Evolutionary conservation across 2,888 invertebrate genomes (phyloP).

Genomic region (Sturmia bella): DNA sequence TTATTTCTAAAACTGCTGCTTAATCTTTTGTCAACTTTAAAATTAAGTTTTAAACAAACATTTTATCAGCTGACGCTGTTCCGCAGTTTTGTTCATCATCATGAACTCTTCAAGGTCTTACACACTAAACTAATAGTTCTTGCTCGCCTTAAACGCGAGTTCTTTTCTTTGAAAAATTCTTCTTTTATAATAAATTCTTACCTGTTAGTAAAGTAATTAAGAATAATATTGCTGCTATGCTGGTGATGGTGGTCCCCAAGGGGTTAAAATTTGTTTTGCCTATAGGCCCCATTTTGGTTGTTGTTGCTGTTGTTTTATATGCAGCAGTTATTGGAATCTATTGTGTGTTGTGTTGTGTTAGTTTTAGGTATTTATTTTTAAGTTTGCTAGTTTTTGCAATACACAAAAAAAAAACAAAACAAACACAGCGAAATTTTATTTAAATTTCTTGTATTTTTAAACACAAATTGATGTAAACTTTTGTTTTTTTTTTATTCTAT

Average conservation of each 20-base stretch:
- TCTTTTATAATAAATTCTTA: conserved; percentile 30
- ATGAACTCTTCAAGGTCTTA: not conserved
- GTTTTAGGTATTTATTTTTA: conserved; percentile 14
- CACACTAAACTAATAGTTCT: not conserved
- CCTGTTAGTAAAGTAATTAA: conserved; percentile 64
- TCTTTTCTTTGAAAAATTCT: not conserved
- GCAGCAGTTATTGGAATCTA: conserved; percentile 15
- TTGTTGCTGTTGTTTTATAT: conserved; percentile 26
- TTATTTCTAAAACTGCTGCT: not conserved
- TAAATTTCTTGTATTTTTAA: conserved; percentile 47
- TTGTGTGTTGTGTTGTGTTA: conserved; percentile 30
- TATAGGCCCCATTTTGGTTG: conserved; percentile 62
- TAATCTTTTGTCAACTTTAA: not conserved
- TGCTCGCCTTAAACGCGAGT: not conserved
- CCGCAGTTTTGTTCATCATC: not conserved
- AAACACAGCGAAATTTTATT: conserved; percentile 31
- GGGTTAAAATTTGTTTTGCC: conserved; percentile 62
- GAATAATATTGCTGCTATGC: conserved; percentile 56
- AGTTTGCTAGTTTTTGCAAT: conserved; percentile 34
- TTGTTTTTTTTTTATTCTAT: conserved; percentile 13
- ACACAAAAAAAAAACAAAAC: not conserved
- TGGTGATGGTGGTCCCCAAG: conserved; percentile 57
- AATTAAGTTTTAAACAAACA: not conserved
- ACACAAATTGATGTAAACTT: conserved; percentile 39
- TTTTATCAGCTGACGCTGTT: conserved; percentile 18